Base-by-base conservation (phyloP, 2,797 vertebrate genomes). In the Molossus molossus region DNA sequence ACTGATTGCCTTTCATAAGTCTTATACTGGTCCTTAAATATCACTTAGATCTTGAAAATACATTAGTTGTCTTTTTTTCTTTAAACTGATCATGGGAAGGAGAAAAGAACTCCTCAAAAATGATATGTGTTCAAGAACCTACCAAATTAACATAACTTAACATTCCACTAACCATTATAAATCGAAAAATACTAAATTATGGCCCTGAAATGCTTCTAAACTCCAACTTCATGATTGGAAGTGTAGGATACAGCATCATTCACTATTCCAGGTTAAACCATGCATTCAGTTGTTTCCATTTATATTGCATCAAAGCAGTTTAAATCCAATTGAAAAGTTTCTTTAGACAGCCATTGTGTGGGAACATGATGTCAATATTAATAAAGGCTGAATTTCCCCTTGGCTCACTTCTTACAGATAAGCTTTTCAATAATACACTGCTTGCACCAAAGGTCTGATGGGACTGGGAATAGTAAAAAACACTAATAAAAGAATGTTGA, bases 351-450 rank as follows among this genome's bases (percentile, higher is more conserved):
- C 98, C 97, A 98, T 98, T 99, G 98, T 99, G 98, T 97, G 96
- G 96, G 97, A 98, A 98, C 98, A 98, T 98, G 98, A 98, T 98
- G 98, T 99, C 98, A 99, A 99, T 99, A 99, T 99, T 99, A 98
- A 98, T 98, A 98, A 99, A 98, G 98, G 96, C 98, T 99, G 98
- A 98, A 98, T 98, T 98, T 99, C 98, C 98, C 98, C 98, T 98
- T 98, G 98, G 98, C 98, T 98, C 98, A 98, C 98, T 99, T 98
- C 98, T 98, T 98, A 98, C 98, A 99, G 98, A 99, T 99, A 99
- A 99, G 98, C 98, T 98, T 99, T 99, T 98, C 98, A 99, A 98
- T 99, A 98, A 99, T 98, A 98, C 98, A 98, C 97, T 98, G 98
- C 98, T 98, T 98, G 98, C 98, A 98, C 98, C 98, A 98, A 98